Percentiles rank a stretch among this genome's conserved stretches.
Conservation (phyloP, 1,140 invertebrate genomes). For the Delia radicum region DNA sequence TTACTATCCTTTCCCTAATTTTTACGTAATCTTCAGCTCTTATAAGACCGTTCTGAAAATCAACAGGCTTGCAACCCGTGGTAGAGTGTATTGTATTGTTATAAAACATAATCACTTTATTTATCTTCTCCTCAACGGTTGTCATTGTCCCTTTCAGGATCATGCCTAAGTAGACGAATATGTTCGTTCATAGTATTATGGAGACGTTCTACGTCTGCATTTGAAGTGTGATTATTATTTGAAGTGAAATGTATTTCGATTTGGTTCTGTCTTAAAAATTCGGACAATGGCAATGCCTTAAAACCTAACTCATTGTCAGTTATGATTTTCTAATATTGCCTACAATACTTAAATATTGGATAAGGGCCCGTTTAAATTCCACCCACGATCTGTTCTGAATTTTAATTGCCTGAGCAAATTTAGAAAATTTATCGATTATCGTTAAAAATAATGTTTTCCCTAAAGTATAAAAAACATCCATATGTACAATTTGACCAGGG, state of each 20-base stretch:
- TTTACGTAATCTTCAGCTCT: neutral
- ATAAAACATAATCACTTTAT: slow-evolving; percentile 14
- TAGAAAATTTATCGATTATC: neutral
- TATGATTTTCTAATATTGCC: neutral
- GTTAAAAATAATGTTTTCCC: neutral
- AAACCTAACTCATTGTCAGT: neutral
- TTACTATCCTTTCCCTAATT: neutral
- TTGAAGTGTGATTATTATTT: neutral
- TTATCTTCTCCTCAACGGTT: slow-evolving; percentile 20
- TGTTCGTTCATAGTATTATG: slow-evolving; percentile 25
- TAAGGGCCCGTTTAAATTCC: neutral
- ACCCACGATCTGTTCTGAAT: neutral
- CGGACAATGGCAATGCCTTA: neutral
- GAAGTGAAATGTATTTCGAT: neutral
- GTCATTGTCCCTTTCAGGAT: neutral
- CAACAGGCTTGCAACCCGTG: neutral
- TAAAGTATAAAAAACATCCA: neutral
- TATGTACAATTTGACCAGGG: neutral
- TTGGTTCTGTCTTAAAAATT: neutral
- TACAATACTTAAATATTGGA: neutral
- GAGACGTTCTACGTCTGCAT: neutral
- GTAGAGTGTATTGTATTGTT: slow-evolving; percentile 22
- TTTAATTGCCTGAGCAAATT: neutral
- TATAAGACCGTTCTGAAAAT: neutral
- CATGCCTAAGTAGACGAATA: slow-evolving; percentile 11